These are phyloP conservation scores for Onychomys leucogaster DNA, from an alignment of 2,797 vertebrate species.

Conservation along the genomic window DNA sequence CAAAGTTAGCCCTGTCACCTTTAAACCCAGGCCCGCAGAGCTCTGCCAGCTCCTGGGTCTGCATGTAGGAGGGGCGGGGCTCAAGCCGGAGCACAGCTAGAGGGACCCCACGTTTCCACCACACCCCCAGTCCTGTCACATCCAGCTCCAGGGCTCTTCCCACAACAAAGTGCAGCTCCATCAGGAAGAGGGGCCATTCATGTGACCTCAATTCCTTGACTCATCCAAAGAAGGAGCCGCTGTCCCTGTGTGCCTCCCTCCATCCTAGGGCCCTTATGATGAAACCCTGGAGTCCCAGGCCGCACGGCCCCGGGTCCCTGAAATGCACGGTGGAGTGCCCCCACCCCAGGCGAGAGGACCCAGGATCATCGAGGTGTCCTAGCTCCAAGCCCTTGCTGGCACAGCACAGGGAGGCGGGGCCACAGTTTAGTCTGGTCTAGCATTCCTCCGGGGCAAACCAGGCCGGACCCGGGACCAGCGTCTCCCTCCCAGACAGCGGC, in stretches of 20 bases:
- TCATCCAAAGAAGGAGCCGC: slow-evolving; percentile 50
- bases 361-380: slow-evolving; percentile 61
- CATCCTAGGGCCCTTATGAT: not conserved
- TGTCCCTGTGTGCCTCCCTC: slow-evolving; percentile 6
- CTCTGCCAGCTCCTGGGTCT: not conserved
- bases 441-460: slow-evolving; percentile 57
- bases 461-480: slow-evolving; percentile 10
- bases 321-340: not conserved
- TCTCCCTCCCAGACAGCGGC: not conserved
- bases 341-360: slow-evolving; percentile 24
- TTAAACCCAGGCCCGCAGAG: not conserved
- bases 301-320: not conserved
- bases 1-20: slow-evolving; percentile 66
- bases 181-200: slow-evolving; percentile 44
- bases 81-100: not conserved
- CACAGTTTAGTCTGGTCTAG: slow-evolving; percentile 51
- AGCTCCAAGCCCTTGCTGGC: slow-evolving; percentile 64
- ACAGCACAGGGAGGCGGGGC: slow-evolving; percentile 76
- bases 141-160: slow-evolving; percentile 34
- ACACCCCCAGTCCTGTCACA: not conserved
- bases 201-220: slow-evolving; percentile 68
- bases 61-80: slow-evolving; percentile 25
- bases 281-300: not conserved
- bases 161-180: slow-evolving; percentile 28
- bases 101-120: not conserved